Conservation (phyloP, 1,140 invertebrate species). For the Samia ricini region DNA sequence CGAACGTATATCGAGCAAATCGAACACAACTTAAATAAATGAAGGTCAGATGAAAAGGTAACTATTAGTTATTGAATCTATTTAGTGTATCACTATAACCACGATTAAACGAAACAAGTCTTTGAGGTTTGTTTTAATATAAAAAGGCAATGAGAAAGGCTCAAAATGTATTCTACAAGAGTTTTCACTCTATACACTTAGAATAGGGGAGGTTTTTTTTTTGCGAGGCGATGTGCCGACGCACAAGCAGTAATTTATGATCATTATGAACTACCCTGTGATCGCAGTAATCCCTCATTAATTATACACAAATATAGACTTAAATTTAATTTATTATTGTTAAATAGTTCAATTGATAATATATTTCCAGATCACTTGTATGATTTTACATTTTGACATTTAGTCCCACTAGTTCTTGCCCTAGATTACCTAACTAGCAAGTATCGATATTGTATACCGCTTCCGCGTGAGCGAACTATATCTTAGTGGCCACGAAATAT, state of each 20-base stretch:
- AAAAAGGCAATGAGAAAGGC: too few relatives aligned
- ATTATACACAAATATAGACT: not conserved
- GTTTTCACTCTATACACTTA: too few relatives aligned
- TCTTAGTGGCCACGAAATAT: conserved; percentile 24
- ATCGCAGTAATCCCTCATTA: not conserved
- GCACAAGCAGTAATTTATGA: not conserved
- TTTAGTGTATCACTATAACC: too few relatives aligned
- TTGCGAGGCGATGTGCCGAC: too few relatives aligned
- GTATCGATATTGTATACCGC: conserved; percentile 16
- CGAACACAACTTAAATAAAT: too few relatives aligned
- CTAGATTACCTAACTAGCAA: conserved; percentile 23
- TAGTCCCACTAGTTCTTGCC: conserved; percentile 20
- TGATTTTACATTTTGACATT: conserved; percentile 13
- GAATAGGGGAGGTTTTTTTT: too few relatives aligned
- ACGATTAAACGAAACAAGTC: too few relatives aligned
- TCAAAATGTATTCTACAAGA: too few relatives aligned
- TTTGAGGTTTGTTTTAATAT: too few relatives aligned
- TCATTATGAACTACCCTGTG: not conserved
- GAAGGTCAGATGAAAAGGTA: too few relatives aligned
- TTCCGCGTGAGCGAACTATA: conserved; percentile 22
- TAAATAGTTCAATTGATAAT: not conserved
- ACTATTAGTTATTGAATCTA: too few relatives aligned
- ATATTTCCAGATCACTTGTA: conserved; percentile 1
- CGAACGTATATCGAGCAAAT: too few relatives aligned
- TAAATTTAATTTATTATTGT: not conserved